A percentile compares a stretch with the other conserved stretches of the same genome.
These are phyloP conservation scores for Oplegnathus fasciatus DNA, from an alignment of 2,113 vertebrate species.

Conservation along the genomic window DNA sequence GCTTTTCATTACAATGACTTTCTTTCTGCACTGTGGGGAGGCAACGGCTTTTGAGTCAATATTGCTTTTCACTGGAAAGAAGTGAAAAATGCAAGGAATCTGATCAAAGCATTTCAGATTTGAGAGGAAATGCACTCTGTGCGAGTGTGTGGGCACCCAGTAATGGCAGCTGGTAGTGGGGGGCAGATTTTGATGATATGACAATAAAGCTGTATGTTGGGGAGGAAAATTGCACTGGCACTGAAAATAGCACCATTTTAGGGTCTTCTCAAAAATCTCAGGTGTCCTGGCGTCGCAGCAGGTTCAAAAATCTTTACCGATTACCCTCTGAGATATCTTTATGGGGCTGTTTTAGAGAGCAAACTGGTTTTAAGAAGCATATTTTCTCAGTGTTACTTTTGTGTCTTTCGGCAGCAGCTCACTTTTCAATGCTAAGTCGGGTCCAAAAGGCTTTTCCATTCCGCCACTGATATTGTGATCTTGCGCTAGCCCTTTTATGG, in stretches of 20 bases:
- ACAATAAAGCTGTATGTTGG: slow-evolving; percentile 31
- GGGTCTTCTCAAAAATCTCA: slow-evolving; percentile 19
- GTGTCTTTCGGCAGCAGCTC: slow-evolving; percentile 12
- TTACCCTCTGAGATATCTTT: slow-evolving; percentile 31
- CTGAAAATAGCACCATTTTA: slow-evolving; percentile 48
- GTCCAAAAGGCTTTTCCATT: neutral
- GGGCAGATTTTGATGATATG: slow-evolving; percentile 40
- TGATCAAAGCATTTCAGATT: slow-evolving; percentile 63
- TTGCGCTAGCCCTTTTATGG: neutral
- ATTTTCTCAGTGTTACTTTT: neutral
- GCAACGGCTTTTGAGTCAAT: slow-evolving; percentile 58
- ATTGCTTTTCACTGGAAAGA: slow-evolving; percentile 51
- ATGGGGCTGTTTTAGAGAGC: slow-evolving; percentile 6
- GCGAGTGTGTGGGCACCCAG: slow-evolving; percentile 18
- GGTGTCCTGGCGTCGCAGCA: slow-evolving; percentile 3
- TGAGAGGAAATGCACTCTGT: slow-evolving; percentile 43
- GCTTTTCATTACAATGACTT: slow-evolving; percentile 67
- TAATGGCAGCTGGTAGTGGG: slow-evolving; percentile 18
- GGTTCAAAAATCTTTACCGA: slow-evolving; percentile 32
- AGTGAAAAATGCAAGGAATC: slow-evolving; percentile 31
- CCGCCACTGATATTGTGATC: neutral
- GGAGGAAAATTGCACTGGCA: slow-evolving; percentile 7
- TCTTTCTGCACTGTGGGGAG: slow-evolving; percentile 47
- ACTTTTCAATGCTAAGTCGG: slow-evolving; percentile 6
- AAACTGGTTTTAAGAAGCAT: slow-evolving; percentile 21